Base-by-base conservation (phyloP, 2,888 invertebrate genomes). In the Ophion slaviceki region DNA sequence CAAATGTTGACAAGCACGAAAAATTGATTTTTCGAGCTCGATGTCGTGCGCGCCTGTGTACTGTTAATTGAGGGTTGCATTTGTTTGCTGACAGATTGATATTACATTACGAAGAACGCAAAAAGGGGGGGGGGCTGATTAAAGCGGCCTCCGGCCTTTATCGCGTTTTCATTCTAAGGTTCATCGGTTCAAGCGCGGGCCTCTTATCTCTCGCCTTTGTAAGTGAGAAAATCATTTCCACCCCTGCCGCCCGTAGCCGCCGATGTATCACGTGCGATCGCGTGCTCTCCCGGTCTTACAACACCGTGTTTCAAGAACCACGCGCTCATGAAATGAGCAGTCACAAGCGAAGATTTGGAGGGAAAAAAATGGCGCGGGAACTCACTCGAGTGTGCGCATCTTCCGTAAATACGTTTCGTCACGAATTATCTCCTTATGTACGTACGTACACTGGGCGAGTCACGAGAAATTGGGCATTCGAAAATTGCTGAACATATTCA, bases 261-360 rank as follows among this genome's bases (percentile, higher is more conserved):
- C 36, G 10, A 47, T 36, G 32, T 78, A 85, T 85, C 85, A 85
- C 85, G 85, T 79, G 85, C 70, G 75, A 79, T 82, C 64, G 79
- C 82, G 85, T 85, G 82, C 66, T 76, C 61, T 40, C 57, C 57
- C 64, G 6, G 17, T 45, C 47, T 53, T 36, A 47, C 36, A 24
- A 40, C 57, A 40, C 40, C 67, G 20, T 32, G 36, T 64, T 20
- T 79, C 62, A 20, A 53, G 62, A 40, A 45, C 72, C 45, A 17
- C 47, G 59, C 17, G 64, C 36, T 61, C 40, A 40, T 45, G 57
- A 61, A 57, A 47, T 71, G 72, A 67, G 59, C 62, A 17, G 11
- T 32, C 24, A 14, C 61, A 28, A 36, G 68, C 24, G 17, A 3
- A 24, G 24, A 36, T 53, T 32, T 53, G 24, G 8, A 14, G 53